phyloP scores from a whole-genome alignment of 2,113 vertebrate species.

The Cichladusa arquata region DNA sequence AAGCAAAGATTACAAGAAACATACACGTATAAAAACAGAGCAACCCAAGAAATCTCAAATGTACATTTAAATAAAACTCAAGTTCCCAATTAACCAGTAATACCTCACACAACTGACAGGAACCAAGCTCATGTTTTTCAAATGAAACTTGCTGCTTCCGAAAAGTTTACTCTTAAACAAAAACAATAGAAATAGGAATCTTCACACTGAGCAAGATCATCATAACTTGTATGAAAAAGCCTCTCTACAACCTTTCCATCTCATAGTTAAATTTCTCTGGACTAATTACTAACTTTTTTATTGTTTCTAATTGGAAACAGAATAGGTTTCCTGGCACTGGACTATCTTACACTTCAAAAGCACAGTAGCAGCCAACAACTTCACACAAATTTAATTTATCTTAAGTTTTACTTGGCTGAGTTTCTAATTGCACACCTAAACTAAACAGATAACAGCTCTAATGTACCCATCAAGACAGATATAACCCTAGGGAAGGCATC shows the following conservation, averaged over 20 bases:
- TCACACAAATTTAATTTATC: slow-evolving; percentile 47
- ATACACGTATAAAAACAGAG: background rate
- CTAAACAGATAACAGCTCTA: slow-evolving; percentile 34
- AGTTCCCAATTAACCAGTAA: background rate
- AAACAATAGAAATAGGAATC: background rate
- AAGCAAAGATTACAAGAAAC: background rate
- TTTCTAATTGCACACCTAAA: slow-evolving; percentile 56
- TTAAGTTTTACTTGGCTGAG: slow-evolving; percentile 48
- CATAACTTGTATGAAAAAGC: background rate
- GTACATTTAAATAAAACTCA: background rate
- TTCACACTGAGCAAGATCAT: background rate
- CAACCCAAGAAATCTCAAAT: background rate
- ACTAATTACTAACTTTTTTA: slow-evolving; percentile 47
- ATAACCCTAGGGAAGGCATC: background rate
- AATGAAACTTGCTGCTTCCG: background rate
- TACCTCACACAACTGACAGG: background rate
- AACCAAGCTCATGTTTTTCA: background rate
- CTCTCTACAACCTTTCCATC: background rate
- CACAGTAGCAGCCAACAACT: slow-evolving; percentile 42
- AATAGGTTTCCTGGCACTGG: slow-evolving; percentile 63
- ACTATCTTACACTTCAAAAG: slow-evolving; percentile 39
- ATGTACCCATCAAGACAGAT: slow-evolving; percentile 31
- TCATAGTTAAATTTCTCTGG: slow-evolving; percentile 48
- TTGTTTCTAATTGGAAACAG: slow-evolving; percentile 66
- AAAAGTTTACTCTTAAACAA: background rate